Conservation (phyloP, 2,113 vertebrate genomes). For the Macquaria ambigua region DNA sequence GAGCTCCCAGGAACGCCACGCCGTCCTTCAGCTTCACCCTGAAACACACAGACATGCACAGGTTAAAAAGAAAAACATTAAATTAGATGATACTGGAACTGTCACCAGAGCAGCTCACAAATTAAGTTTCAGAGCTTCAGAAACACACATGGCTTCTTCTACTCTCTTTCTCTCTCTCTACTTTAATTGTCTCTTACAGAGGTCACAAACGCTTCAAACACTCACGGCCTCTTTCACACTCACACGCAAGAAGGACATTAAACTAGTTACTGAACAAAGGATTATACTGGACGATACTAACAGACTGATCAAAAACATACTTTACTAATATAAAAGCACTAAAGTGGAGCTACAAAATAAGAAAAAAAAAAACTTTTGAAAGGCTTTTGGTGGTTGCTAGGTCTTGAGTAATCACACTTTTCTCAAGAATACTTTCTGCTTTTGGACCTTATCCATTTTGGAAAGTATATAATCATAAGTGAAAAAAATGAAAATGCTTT, state of each 20-base stretch:
- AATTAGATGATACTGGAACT: constrained; percentile 1
- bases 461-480: not conserved
- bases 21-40: constrained; percentile 95
- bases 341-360: not conserved
- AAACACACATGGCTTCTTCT: not conserved
- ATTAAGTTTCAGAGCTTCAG: constrained; percentile 14
- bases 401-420: not conserved
- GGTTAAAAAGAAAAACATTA: constrained; percentile 3
- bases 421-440: not conserved
- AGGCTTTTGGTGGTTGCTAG: too few relatives aligned
- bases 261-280: not conserved
- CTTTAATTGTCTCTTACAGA: not conserved
- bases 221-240: not conserved
- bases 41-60: constrained; percentile 26
- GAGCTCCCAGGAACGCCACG: constrained; percentile 86
- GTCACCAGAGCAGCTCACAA: not conserved
- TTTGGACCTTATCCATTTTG: not conserved
- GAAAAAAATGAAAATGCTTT: not conserved
- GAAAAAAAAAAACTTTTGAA: not conserved
- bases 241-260: constrained; percentile 3
- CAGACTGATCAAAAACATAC: not conserved
- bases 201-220: constrained; percentile 30
- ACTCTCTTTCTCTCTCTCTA: not conserved
- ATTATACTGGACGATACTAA: not conserved
- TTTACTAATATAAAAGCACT: not conserved